Conservation (phyloP, 2,113 vertebrate species). For the Aphelocoma coerulescens region DNA sequence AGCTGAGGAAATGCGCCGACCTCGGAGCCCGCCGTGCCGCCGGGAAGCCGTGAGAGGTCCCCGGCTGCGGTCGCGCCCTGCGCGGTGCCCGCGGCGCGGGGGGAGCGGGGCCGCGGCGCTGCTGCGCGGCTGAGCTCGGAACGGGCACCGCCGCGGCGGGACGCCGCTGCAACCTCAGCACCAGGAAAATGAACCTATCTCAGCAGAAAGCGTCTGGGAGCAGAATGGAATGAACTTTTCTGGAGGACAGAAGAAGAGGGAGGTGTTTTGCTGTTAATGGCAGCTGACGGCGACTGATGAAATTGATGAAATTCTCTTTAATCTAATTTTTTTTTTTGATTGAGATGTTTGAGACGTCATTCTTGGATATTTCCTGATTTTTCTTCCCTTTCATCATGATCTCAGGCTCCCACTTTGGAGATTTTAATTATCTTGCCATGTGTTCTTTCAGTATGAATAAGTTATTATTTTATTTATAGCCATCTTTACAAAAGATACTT, state of each 20-base stretch:
- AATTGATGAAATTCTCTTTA: neutral
- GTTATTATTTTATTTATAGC: neutral
- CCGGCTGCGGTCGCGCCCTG: neutral
- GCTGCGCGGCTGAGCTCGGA: neutral
- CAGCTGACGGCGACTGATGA: neutral
- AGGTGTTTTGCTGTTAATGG: neutral
- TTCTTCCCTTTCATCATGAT: neutral
- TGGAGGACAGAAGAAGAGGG: neutral
- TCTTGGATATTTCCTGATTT: slow-evolving; percentile 14
- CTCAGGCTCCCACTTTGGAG: neutral
- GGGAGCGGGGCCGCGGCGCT: neutral
- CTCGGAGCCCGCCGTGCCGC: neutral
- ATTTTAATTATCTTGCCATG: slow-evolving; percentile 29
- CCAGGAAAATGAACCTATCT: neutral
- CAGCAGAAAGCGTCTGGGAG: neutral
- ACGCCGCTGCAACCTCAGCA: neutral
- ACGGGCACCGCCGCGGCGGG: neutral
- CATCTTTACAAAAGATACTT: neutral
- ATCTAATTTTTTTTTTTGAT: neutral
- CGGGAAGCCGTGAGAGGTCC: too few species aligned
- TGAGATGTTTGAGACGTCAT: neutral
- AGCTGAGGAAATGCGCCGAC: fast-evolving
- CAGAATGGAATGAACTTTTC: neutral
- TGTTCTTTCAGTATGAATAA: slow-evolving; percentile 5
- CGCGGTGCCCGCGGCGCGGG: neutral